A percentile compares a stretch with the other conserved stretches of the same genome.
phyloP scores from a whole-genome alignment of 1,140 invertebrate genomes.

The Portunus trituberculatus region DNA sequence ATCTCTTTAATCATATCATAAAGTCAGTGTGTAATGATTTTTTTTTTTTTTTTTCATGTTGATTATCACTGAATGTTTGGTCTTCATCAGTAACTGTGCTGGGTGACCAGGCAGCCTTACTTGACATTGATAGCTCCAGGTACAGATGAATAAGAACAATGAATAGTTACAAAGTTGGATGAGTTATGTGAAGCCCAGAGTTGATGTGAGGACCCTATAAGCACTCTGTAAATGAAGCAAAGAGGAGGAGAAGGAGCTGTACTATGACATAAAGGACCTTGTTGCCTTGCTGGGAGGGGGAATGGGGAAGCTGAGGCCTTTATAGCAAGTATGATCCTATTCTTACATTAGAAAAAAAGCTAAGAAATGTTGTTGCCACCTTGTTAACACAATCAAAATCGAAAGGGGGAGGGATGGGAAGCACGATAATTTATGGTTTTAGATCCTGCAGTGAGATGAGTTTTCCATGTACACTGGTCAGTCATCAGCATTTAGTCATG shows the following conservation, averaged over 20 bases:
- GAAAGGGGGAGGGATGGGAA: not conserved
- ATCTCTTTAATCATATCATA: too few relatives aligned
- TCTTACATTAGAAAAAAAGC: not conserved
- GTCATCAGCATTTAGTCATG: not conserved
- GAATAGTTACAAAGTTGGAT: not conserved
- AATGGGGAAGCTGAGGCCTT: not conserved
- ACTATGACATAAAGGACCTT: not conserved
- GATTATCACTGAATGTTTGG: not conserved
- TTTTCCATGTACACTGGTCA: not conserved
- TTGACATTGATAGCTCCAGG: not conserved
- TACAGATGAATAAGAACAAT: not conserved
- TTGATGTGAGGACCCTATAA: not conserved
- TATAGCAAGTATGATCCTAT: not conserved
- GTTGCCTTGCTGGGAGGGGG: conserved; percentile 15
- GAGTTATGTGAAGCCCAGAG: not conserved
- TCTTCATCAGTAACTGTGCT: not conserved
- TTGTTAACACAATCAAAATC: conserved; percentile 4
- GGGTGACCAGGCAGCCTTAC: too few relatives aligned
- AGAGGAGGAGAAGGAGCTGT: not conserved
- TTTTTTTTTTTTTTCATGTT: too few relatives aligned
- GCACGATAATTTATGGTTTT: not conserved
- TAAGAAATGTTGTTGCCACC: not conserved
- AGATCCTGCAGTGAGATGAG: not conserved
- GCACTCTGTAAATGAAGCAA: not conserved
- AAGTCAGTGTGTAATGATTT: too few relatives aligned